Percentiles rank a stretch among this genome's conserved stretches.
phyloP scores from a whole-genome alignment of 2,797 vertebrate species.

The Falco peregrinus region DNA sequence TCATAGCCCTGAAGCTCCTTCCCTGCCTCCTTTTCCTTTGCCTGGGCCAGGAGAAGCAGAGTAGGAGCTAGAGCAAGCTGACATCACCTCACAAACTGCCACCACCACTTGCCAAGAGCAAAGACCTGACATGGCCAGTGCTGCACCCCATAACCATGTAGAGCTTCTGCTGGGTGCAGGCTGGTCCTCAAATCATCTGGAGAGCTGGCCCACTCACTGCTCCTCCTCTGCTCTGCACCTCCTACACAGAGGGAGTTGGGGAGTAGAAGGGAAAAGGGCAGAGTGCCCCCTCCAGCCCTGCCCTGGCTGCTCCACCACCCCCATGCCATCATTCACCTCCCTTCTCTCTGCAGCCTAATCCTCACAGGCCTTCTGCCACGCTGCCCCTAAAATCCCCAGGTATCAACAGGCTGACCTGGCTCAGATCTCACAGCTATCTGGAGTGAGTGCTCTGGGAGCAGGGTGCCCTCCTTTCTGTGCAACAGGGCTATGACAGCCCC shows the following conservation, averaged over 20 bases:
- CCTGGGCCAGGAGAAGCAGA: neutral
- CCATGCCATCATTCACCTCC: neutral
- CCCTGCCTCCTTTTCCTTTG: neutral
- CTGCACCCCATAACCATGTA: neutral
- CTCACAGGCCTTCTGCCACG: neutral
- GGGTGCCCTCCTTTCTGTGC: neutral
- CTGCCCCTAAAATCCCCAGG: neutral
- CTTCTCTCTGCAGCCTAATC: neutral
- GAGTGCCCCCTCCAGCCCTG: neutral
- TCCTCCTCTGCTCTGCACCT: neutral
- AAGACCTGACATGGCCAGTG: neutral
- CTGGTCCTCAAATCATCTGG: neutral
- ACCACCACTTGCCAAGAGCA: neutral
- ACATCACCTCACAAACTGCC: neutral
- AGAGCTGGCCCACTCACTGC: neutral
- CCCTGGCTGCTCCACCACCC: neutral
- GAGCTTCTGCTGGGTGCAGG: neutral
- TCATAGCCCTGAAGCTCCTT: neutral
- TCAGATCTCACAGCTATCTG: neutral
- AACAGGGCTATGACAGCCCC: neutral
- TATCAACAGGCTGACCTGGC: neutral
- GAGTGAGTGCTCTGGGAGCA: neutral
- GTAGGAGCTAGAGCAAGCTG: neutral
- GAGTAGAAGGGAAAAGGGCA: neutral
- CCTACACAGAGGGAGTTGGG: neutral